Base-by-base conservation (phyloP, 2,888 invertebrate genomes). In the Agrochola macilenta region DNA sequence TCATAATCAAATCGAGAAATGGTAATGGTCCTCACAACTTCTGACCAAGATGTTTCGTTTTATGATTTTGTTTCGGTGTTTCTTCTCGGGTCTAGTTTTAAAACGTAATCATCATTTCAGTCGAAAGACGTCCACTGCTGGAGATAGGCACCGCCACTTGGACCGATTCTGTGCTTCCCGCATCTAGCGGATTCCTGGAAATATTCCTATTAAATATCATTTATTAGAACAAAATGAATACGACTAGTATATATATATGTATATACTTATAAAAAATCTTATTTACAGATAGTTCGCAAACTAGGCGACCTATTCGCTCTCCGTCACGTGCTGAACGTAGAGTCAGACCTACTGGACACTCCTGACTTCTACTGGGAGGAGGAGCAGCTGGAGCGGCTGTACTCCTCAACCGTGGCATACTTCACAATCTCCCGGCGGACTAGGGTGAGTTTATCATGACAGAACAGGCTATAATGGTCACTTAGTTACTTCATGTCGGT, bases 281-380 rank as follows among this genome's bases (percentile, higher is more conserved):
- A 68, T 75, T 65, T 14, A 12, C 90, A 96, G 96, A 92, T 96
- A 61, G 95, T 96, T 2, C 93, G 95, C 0, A 96, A 95, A 68
- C 88, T 96, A 0, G 99, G 99, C 0, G 98, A 99, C 96, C 93
- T 99, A 35, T 99, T 99, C 93, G 98, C 98, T 0, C 96, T 99
- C 52, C 97, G 99, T 8, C 99, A 99, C 95, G 97, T 98, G 35
- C 98, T 99, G 74, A 99, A 99, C 94, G 97, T 99, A 84, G 99
- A 99, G 88, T 99, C 99, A 0, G 99, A 99, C 94, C 96, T 99
- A 64, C 96, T 99, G 85, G 99, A 99, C 93, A 99, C 99, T 0
- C 99, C 99, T 0, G 99, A 99, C 95, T 99, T 99, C 95, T 99
- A 99, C 95, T 99, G 99, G 99, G 99, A 99, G 91, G 97, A 99